Conservation (phyloP, 2,888 invertebrate genomes). For the Hymenopus coronatus region DNA sequence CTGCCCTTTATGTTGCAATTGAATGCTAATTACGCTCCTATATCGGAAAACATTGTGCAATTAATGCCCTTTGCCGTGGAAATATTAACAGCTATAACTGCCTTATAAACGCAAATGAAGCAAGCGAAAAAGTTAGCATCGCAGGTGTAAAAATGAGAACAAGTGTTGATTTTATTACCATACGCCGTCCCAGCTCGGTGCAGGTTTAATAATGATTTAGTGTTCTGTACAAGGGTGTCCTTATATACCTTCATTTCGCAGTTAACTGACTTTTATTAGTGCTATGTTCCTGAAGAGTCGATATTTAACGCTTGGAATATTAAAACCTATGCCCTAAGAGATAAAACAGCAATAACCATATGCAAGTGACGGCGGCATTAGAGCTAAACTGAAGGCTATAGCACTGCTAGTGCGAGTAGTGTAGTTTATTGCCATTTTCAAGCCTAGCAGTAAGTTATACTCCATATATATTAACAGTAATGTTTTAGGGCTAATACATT, state of each 20-base stretch:
- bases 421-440: no score
- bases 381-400: no score
- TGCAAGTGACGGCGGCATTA: no score
- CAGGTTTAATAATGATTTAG: background rate
- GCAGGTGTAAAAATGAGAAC: background rate
- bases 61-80: no score
- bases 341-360: background rate
- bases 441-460: no score
- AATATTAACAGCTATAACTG: no score
- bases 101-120: background rate
- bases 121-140: background rate
- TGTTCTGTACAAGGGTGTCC: background rate
- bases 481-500: no score
- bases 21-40: no score
- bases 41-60: no score
- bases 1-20: no score
- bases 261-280: background rate
- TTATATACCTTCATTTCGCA: background rate
- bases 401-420: no score
- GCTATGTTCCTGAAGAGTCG: background rate
- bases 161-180: background rate
- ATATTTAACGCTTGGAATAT: background rate
- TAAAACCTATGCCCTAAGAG: background rate
- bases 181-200: background rate
- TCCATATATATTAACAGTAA: no score